phyloP scores from a whole-genome alignment of 1,140 invertebrate species.

The Tetraneura akinire region DNA sequence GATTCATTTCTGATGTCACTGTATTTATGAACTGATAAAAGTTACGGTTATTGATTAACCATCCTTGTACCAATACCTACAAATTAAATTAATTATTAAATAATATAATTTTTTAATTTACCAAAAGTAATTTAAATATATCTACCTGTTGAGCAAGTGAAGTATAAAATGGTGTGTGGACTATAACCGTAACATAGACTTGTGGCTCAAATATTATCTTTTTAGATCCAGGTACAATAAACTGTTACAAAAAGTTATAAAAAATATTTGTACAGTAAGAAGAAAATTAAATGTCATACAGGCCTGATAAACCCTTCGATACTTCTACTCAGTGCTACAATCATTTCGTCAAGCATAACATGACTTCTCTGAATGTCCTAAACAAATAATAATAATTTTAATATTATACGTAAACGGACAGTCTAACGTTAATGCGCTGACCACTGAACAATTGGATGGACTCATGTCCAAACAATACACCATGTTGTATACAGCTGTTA shows the following conservation, averaged over 20 bases:
- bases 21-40: constrained; percentile 65
- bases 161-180: constrained; percentile 76
- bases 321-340: constrained; percentile 66
- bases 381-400: constrained; percentile 2
- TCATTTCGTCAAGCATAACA: constrained; percentile 73
- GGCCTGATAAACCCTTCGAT: constrained; percentile 67
- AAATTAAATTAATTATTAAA: constrained; percentile 19
- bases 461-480: constrained; percentile 78
- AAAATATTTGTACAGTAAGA: too few relatives aligned
- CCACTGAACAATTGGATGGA: constrained; percentile 73
- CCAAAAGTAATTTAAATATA: not conserved
- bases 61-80: constrained; percentile 74
- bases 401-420: not conserved
- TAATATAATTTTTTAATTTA: constrained; percentile 2
- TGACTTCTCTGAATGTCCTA: constrained; percentile 68
- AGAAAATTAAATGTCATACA: constrained; percentile 61
- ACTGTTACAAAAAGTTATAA: constrained; percentile 61
- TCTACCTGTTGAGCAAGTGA: constrained; percentile 70
- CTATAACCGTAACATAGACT: constrained; percentile 78
- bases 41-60: constrained; percentile 68
- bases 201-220: constrained; percentile 68
- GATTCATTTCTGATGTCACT: constrained; percentile 64
- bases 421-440: constrained; percentile 43
- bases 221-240: constrained; percentile 70
- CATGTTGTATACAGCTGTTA: constrained; percentile 56